These are phyloP conservation scores for Bilobella aurantiaca DNA, from an alignment of 1,140 invertebrate genomes.

Conservation along the genomic window DNA sequence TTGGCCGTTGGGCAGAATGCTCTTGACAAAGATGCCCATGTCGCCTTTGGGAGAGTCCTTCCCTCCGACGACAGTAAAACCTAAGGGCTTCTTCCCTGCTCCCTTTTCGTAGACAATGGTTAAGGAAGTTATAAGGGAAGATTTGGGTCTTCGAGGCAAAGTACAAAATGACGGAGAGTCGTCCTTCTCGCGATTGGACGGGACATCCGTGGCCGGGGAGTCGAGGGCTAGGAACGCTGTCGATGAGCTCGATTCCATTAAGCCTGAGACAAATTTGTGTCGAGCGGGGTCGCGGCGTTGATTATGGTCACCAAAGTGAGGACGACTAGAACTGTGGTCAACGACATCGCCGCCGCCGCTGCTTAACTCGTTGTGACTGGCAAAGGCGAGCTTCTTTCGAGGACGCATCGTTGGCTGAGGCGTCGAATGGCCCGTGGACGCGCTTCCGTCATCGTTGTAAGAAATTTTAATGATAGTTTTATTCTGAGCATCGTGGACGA, in stretches of 20 bases:
- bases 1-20: conserved; percentile 57
- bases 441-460: conserved; percentile 21
- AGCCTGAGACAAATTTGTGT: conserved; percentile 30
- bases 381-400: background rate
- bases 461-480: conserved; percentile 35
- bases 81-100: conserved; percentile 53
- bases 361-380: no score
- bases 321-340: background rate
- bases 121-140: conserved; percentile 29
- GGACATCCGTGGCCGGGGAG: conserved; percentile 13
- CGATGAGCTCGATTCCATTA: conserved; percentile 31
- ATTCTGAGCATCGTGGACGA: conserved; percentile 24
- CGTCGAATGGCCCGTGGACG: background rate
- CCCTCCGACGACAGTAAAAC: conserved; percentile 65
- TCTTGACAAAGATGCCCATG: conserved; percentile 63
- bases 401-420: background rate
- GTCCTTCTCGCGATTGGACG: conserved; percentile 23
- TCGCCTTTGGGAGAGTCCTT: conserved; percentile 57
- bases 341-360: background rate
- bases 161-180: conserved; percentile 38
- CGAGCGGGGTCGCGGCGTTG: conserved; percentile 30
- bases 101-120: conserved; percentile 53
- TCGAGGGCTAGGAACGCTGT: conserved; percentile 27
- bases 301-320: no score
- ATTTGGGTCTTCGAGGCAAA: conserved; percentile 38